Evolutionary conservation across 2,797 vertebrate genomes (phyloP), one percentile per base, ranked within the genome.

Genomic region (Glyptemys insculpta): DNA sequence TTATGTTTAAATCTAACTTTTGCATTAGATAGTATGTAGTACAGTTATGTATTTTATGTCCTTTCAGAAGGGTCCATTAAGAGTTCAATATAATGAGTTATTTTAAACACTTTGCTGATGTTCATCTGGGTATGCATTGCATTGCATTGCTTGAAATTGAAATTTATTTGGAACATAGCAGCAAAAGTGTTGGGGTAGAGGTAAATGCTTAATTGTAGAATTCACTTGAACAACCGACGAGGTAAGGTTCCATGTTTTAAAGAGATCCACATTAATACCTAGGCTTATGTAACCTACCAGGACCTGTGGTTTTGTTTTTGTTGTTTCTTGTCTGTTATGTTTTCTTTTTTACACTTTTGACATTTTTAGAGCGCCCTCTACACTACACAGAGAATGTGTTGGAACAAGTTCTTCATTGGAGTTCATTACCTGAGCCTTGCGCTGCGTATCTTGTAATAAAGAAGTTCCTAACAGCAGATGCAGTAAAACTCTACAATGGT

Each of bases 381-480:
- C 99, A 99, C 98, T 99, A 98, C 97, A 99, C 98, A 57, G 99
- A 99, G 97, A 99, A 99, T 93, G 97, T 99, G 50, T 97, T 99
- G 87, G 99, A 99, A 94, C 99, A 99, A 97, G 98, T 99, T 86
- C 98, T 99, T 96, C 99, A 99, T 85, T 99, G 99, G 99, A 99
- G 99, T 85, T 95, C 98, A 5, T 97, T 99, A 93, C 98, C 99
- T 15, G 98, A 98, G 56, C 99, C 99, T 5, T 98, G 99, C 49
- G 98, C 98, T 52, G 99, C 99, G 19, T 99, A 98, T 93, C 98
- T 99, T 47, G 97, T 99, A 90, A 98, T 99, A 97, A 99, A 99
- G 98, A 99, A 97, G 94, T 99, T 99, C 95, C 89, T 98, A 85
- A 97, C 95, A 59, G 6, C 54, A 23, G 97, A 97, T 44, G 89